phyloP scores from a whole-genome alignment of 2,888 invertebrate genomes.

The Sycophila texana region DNA sequence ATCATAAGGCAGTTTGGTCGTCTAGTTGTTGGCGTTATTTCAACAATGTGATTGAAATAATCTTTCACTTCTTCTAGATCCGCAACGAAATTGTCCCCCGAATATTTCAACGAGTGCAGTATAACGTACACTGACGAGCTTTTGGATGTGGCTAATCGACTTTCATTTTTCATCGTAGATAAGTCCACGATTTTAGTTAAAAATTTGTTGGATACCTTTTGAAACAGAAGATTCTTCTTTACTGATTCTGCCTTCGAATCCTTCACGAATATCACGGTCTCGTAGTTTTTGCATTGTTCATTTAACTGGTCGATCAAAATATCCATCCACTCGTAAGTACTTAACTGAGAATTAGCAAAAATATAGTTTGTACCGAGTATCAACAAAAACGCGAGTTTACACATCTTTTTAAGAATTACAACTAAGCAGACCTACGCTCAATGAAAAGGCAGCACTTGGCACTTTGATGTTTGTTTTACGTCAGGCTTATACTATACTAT shows the following conservation, averaged over 20 bases:
- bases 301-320: conserved; percentile 14
- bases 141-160: background rate
- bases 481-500: too few relatives aligned
- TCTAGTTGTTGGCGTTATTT: background rate
- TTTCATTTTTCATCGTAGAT: background rate
- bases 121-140: conserved; percentile 22
- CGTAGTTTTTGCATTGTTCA: background rate
- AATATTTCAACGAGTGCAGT: background rate
- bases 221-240: background rate
- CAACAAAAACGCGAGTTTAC: background rate
- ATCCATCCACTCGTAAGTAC: background rate
- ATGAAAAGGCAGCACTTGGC: background rate
- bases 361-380: background rate
- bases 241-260: background rate
- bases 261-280: conserved; percentile 17
- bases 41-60: background rate
- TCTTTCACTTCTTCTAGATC: background rate
- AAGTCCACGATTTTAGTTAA: conserved; percentile 7
- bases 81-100: background rate
- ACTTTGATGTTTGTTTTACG: too few relatives aligned
- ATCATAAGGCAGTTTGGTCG: conserved; percentile 36
- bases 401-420: conserved; percentile 9
- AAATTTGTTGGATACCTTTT: background rate
- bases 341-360: background rate
- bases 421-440: background rate